Percentiles rank a stretch among this genome's conserved stretches.
phyloP scores from a whole-genome alignment of 2,888 invertebrate genomes.

The Muscina levida region DNA sequence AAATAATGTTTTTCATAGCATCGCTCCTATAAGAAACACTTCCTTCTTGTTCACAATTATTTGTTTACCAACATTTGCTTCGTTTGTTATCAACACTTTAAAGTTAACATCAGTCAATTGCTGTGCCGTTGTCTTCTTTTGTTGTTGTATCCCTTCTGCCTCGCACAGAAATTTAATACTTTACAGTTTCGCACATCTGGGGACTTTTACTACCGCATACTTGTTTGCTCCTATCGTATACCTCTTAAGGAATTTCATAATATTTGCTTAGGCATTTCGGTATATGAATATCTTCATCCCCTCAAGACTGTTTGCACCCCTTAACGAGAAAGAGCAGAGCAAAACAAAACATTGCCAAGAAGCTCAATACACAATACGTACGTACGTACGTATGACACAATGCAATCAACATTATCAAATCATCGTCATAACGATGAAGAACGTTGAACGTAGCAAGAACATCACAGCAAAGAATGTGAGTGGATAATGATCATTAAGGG shows the following conservation, averaged over 20 bases:
- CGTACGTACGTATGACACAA: constrained; percentile 20
- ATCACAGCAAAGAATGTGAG: neutral
- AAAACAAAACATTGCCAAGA: constrained; percentile 22
- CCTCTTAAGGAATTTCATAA: constrained; percentile 10
- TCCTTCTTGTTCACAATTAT: no score
- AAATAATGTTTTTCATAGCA: no score
- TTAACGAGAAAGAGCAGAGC: constrained; percentile 12
- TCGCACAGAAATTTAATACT: no score
- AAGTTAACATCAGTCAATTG: no score
- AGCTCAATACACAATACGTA: constrained; percentile 63
- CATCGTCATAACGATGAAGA: neutral
- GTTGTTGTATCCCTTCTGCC: no score
- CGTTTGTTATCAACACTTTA: no score
- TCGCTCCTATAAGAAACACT: no score
- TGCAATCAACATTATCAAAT: constrained; percentile 64
- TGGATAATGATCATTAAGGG: constrained; percentile 26
- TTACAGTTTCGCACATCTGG: no score
- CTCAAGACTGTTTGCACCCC: neutral
- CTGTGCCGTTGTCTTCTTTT: no score
- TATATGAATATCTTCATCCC: neutral
- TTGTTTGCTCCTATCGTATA: neutral
- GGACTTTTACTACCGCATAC: neutral
- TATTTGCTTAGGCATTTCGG: constrained; percentile 9
- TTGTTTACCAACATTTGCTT: no score
- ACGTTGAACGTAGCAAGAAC: constrained; percentile 1